A percentile compares a stretch with the other conserved stretches of the same genome.
Evolutionary conservation across 2,888 invertebrate genomes (phyloP).

Genomic region (Dynastes grantii): DNA sequence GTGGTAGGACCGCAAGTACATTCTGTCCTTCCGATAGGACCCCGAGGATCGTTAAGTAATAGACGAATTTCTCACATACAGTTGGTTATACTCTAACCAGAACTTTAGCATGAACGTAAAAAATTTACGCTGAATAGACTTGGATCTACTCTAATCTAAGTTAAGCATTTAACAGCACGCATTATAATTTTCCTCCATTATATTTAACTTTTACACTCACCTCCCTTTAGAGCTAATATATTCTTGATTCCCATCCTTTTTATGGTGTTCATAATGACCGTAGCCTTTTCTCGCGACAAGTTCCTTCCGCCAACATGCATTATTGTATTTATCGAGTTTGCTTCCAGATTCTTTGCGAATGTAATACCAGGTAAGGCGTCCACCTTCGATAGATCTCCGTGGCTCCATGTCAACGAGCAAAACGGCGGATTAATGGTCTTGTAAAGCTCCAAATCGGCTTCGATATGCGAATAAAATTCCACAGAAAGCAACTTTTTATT

Average conservation of each 20-base stretch:
- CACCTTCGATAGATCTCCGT: constrained; percentile 62
- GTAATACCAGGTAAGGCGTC: constrained; percentile 69
- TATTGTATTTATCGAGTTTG: constrained; percentile 70
- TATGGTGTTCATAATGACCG: constrained; percentile 73
- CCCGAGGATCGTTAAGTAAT: too few species aligned
- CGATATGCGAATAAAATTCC: constrained; percentile 55
- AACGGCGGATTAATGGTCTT: constrained; percentile 63
- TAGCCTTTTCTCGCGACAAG: constrained; percentile 69
- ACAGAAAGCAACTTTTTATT: constrained; percentile 53
- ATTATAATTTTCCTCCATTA: too few species aligned
- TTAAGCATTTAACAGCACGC: too few species aligned
- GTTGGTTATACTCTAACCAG: too few species aligned
- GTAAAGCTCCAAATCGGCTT: constrained; percentile 54
- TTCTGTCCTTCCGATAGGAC: too few species aligned
- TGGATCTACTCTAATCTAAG: too few species aligned
- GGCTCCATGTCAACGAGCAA: constrained; percentile 68
- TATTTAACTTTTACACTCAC: constrained; percentile 68
- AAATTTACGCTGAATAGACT: too few species aligned
- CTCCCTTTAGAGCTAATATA: constrained; percentile 83
- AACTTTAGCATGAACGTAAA: too few species aligned
- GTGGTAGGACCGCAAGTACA: too few species aligned
- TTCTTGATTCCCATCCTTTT: constrained; percentile 78
- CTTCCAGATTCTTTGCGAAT: constrained; percentile 67
- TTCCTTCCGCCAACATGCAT: constrained; percentile 74
- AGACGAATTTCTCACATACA: too few species aligned